Evolutionary conservation across 2,797 vertebrate species (phyloP).

Genomic region (Cephalopachus bancanus): DNA sequence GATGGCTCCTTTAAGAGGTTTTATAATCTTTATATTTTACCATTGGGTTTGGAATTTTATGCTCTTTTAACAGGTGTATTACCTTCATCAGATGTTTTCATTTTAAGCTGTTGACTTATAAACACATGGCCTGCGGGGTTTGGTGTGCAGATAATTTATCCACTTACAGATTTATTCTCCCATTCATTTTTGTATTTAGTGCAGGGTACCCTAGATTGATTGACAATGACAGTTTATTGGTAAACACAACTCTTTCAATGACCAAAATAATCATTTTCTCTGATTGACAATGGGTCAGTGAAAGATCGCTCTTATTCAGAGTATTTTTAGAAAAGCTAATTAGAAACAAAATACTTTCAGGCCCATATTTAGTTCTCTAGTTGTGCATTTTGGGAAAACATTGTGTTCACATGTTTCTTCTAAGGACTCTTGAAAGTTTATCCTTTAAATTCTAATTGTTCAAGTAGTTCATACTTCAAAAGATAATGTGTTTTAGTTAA

Average conservation of each 20-base stretch:
- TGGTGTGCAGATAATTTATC: conserved; percentile 88
- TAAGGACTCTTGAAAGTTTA: conserved; percentile 69
- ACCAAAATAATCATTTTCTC: conserved; percentile 83
- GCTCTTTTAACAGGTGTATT: conserved; percentile 89
- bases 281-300: conserved; percentile 74
- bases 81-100: conserved; percentile 90
- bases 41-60: conserved; percentile 88
- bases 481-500: conserved; percentile 77
- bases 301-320: conserved; percentile 69
- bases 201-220: conserved; percentile 80
- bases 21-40: conserved; percentile 91
- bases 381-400: conserved; percentile 80
- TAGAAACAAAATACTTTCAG: conserved; percentile 77
- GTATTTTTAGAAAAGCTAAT: conserved; percentile 71
- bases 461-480: conserved; percentile 70
- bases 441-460: conserved; percentile 76
- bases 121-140: conserved; percentile 89
- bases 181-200: conserved; percentile 86
- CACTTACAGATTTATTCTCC: conserved; percentile 87
- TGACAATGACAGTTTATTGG: conserved; percentile 83
- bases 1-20: conserved; percentile 89
- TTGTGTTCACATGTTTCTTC: conserved; percentile 71
- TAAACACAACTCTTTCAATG: conserved; percentile 77
- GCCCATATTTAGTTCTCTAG: conserved; percentile 67
- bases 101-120: conserved; percentile 90